A percentile compares a stretch with the other conserved stretches of the same genome.
phyloP scores from a whole-genome alignment of 2,113 vertebrate species.

The Oreochromis niloticus region DNA sequence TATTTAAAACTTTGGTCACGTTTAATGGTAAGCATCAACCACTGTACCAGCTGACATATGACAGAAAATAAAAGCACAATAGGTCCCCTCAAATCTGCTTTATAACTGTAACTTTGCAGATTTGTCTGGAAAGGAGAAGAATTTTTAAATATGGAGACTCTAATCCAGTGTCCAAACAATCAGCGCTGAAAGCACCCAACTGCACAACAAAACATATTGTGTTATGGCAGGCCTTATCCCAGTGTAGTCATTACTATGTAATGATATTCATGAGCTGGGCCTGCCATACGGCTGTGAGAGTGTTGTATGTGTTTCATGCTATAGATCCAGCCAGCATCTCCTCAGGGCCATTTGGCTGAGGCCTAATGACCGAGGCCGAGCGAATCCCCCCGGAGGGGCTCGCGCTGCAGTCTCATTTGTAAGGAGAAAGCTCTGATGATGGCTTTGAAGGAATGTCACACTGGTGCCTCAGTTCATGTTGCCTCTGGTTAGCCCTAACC shows the following conservation, averaged over 20 bases:
- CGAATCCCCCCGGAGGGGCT: conserved; percentile 45
- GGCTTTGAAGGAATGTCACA: conserved; percentile 70
- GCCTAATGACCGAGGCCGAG: conserved; percentile 57
- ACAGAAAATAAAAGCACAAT: neutral
- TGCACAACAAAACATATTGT: conserved; percentile 16
- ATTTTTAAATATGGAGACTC: neutral
- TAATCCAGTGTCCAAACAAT: neutral
- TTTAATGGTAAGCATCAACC: neutral
- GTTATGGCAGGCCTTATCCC: conserved; percentile 24
- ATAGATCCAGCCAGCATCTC: conserved; percentile 45
- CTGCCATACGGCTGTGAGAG: conserved; percentile 32
- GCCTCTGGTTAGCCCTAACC: conserved; percentile 40
- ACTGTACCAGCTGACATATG: neutral
- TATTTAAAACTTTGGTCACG: neutral
- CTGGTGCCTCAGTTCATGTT: conserved; percentile 36
- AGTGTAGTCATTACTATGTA: conserved; percentile 59
- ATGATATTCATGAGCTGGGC: conserved; percentile 69
- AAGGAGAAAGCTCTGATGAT: conserved; percentile 34
- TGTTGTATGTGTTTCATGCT: conserved; percentile 49
- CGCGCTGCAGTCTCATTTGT: conserved; percentile 22
- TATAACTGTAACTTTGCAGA: neutral
- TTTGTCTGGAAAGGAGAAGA: neutral
- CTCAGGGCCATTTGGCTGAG: conserved; percentile 51
- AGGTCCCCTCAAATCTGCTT: neutral
- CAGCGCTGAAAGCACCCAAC: neutral